Evolutionary conservation across 2,888 invertebrate genomes (phyloP), one percentile per base, ranked within the genome.

Genomic region (Anticlea derivata): DNA sequence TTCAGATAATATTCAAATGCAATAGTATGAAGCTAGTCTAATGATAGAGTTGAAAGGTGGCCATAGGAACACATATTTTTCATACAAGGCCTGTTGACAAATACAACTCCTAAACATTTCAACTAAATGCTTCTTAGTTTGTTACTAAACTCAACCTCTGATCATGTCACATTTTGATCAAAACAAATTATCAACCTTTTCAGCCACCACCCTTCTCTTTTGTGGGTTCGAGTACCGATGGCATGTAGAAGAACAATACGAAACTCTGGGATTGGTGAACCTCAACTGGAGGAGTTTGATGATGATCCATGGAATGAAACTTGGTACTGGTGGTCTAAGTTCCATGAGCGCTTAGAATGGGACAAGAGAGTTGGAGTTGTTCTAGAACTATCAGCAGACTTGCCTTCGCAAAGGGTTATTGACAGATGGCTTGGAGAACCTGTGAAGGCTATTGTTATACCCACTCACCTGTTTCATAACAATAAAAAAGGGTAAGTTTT

Each of bases 401-500:
- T 97, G 17, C 96, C 98, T 0, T 92, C 93, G 7, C 86, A 92
- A 37, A 92, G 92, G 17, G 92, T 94, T 40, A 73, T 97, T 6
- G 92, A 94, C 13, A 93, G 99, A 52, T 99, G 99, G 99, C 85
- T 96, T 20, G 98, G 98, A 0, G 99, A 99, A 84, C 98, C 98
- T 5, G 93, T 99, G 1, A 96, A 95, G 77, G 95, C 96, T 53
- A 86, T 98, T 27, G 91, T 97, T 35, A 78, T 99, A 38, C 95
- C 96, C 2, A 96, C 98, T 8, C 92, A 93, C 29, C 86, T 97
- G 49, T 99, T 99, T 81, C 91, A 96, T 27, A 94, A 94, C n/a
- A 99, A 99, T 85, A 95, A 94, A 64, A 95, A 95, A 78, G 97
- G 97, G 98, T 99, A 33, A 86, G 97, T 13, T 17, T 3, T 3